Evolutionary conservation across 2,888 invertebrate genomes (phyloP).

Genomic region (Gymnoscelis rufifasciata): DNA sequence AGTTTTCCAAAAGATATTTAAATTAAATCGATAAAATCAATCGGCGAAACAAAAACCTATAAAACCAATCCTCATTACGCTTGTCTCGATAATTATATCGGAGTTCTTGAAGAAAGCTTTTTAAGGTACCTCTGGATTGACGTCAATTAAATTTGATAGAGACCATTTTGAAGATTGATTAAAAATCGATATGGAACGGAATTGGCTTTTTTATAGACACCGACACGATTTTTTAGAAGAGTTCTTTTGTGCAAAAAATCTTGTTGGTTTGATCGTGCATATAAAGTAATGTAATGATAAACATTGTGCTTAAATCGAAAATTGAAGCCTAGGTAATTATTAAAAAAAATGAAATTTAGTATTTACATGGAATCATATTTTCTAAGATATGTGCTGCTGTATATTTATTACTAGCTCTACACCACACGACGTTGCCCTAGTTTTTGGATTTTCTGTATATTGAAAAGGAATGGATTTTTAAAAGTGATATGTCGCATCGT

Average conservation of each 20-base stretch:
- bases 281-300: too few species aligned
- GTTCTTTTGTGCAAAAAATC: too few species aligned
- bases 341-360: too few species aligned
- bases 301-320: too few species aligned
- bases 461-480: too few species aligned
- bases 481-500: constrained; percentile 17
- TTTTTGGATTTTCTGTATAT: too few species aligned
- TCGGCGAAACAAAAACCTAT: constrained; percentile 10
- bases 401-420: too few species aligned
- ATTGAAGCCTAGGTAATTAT: too few species aligned
- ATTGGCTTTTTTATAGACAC: constrained; percentile 9
- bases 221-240: constrained; percentile 10
- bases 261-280: too few species aligned
- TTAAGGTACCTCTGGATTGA: constrained; percentile 52
- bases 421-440: too few species aligned
- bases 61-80: constrained; percentile 22
- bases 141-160: constrained; percentile 70
- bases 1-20: constrained; percentile 3
- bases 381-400: too few species aligned
- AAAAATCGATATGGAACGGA: constrained; percentile 60
- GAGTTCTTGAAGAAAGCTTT: constrained; percentile 42
- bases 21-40: constrained; percentile 16
- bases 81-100: constrained; percentile 30
- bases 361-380: too few species aligned
- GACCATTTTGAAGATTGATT: constrained; percentile 65